Base-by-base conservation (phyloP, 2,113 vertebrate genomes). In the Excalfactoria chinensis region DNA sequence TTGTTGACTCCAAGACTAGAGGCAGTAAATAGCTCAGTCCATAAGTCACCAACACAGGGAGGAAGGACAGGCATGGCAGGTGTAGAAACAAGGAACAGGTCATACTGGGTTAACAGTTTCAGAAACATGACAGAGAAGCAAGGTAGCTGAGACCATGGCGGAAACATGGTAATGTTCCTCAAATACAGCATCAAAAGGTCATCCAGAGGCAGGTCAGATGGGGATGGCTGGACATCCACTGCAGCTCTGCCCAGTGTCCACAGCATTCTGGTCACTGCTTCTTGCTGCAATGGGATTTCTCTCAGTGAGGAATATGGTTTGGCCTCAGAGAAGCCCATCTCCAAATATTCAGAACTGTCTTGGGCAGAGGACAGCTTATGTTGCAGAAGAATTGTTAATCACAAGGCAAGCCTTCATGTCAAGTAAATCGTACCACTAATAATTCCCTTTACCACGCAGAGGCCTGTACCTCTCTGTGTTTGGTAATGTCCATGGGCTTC, bases 11-110 rank as follows among this genome's bases (percentile, higher is more conserved):
- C 90, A 87, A 75, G 79, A 86, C 76, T 95, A 53, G 70, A 94
- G 40, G 40, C 85, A 95, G 86, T 93, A 95, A 96, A 95, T 95
- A 94, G 74, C 92, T 84, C 86, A 77, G 81, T 67, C 73, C 84
- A 86, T 90, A 94, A 51, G 89, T 93, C 78, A 89, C 78, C 89
- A 4, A 72, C 60, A 46, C 16, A 6, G 2, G 30, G 48, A 76
- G 80, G 46, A 94, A 93, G 88, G 72, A 55, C 49, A 59, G 86
- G 69, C 72, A 91, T 60, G 67, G 60, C 83, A 86, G 60, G 71
- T 51, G 9, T 35, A 71, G 62, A 55, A 80, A 88, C 41, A 72
- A 49, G 51, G 58, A 71, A 68, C 75, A 43, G 73, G 51, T 71
- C 3, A 0, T 91, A 55, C 43, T 80, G 83, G 69, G 84, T 94